Percentiles rank a stretch among this genome's conserved stretches.
Evolutionary conservation across 2,888 invertebrate genomes (phyloP).

Genomic region (Muschampia staudingeri): DNA sequence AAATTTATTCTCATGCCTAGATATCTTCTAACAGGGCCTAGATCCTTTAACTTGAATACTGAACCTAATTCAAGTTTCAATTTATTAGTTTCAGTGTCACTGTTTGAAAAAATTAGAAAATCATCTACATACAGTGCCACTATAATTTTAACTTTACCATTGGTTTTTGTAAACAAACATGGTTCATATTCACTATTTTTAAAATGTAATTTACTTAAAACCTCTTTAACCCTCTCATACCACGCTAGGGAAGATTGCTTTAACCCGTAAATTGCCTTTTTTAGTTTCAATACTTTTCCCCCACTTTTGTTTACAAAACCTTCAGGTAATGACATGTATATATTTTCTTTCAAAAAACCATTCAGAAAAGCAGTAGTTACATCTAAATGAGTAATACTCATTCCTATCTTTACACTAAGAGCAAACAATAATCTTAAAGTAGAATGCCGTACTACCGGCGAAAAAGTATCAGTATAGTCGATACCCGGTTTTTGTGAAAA

Average conservation of each 20-base stretch:
- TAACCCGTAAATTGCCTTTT: constrained; percentile 57
- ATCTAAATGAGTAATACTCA: not conserved
- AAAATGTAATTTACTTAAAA: constrained; percentile 37
- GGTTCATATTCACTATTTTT: constrained; percentile 57
- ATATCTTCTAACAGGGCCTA: constrained; percentile 33
- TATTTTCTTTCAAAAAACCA: not conserved
- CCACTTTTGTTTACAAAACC: not conserved
- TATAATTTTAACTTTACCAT: constrained; percentile 41
- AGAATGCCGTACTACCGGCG: not conserved
- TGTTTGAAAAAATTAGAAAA: constrained; percentile 41
- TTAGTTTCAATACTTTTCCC: constrained; percentile 18
- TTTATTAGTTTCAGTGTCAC: not conserved
- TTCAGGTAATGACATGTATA: not conserved
- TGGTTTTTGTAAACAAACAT: constrained; percentile 56
- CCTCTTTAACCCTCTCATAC: constrained; percentile 40
- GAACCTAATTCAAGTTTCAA: constrained; percentile 49
- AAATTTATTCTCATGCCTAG: constrained; percentile 54
- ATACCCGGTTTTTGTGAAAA: not conserved
- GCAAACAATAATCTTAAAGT: constrained; percentile 1
- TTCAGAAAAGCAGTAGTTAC: constrained; percentile 7
- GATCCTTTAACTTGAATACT: constrained; percentile 62
- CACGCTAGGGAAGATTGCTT: constrained; percentile 55
- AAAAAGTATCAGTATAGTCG: not conserved
- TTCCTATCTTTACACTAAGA: not conserved
- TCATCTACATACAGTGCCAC: constrained; percentile 13